Evolutionary conservation across 2,888 invertebrate species (phyloP).

Genomic region (Aethes cnicana): DNA sequence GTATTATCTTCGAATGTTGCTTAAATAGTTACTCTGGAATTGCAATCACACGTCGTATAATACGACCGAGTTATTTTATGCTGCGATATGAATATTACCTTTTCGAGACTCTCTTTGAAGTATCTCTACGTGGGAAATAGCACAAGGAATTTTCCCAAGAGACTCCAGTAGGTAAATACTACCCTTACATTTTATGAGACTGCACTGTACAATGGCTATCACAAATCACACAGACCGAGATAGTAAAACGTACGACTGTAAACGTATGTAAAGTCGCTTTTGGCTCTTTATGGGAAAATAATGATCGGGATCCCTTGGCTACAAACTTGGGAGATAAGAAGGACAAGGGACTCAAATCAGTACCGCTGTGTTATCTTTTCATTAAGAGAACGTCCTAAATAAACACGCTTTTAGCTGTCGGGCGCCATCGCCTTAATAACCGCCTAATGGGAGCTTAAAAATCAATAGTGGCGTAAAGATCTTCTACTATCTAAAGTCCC

Average conservation of each 20-base stretch:
- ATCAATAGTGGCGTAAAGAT: slow-evolving; percentile 21
- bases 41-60: neutral
- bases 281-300: slow-evolving; percentile 22
- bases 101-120: neutral
- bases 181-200: neutral
- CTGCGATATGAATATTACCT: neutral
- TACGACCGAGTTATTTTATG: neutral
- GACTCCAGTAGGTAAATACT: no score
- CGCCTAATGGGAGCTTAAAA: slow-evolving; percentile 30
- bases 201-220: slow-evolving; percentile 3
- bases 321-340: slow-evolving; percentile 30
- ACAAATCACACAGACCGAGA: slow-evolving; percentile 9
- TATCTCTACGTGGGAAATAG: neutral
- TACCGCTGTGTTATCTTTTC: slow-evolving; percentile 55
- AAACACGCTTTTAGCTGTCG: slow-evolving; percentile 45
- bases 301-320: slow-evolving; percentile 18
- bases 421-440: slow-evolving; percentile 33
- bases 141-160: neutral
- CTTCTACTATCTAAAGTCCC: no score
- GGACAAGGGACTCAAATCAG: slow-evolving; percentile 31
- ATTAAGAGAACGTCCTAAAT: slow-evolving; percentile 60
- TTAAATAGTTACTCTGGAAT: neutral
- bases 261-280: slow-evolving; percentile 9
- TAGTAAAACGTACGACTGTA: slow-evolving; percentile 16
- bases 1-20: neutral